Evolutionary conservation across 2,113 vertebrate species (phyloP), one percentile per base, ranked within the genome.

Genomic region (Labeo rohita): DNA sequence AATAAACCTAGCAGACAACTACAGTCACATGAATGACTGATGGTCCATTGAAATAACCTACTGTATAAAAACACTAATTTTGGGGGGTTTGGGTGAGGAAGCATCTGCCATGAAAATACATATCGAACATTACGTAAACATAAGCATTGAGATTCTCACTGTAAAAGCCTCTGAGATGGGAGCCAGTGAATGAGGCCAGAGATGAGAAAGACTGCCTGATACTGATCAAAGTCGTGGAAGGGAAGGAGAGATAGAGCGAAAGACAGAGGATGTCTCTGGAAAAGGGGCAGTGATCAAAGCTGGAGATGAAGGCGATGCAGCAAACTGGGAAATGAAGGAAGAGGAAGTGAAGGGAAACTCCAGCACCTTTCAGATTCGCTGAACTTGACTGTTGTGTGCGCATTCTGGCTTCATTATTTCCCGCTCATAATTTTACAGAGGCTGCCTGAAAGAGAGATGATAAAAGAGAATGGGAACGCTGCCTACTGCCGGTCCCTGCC

Each of bases 181-280:
- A 77, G 91, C 87, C 84, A 91, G 89, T 56, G 90, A 88, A 81
- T 21, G 68, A 82, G 86, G 56, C 76, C 79, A 89, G 83, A 89
- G 90, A 85, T 76, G 63, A 83, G 87, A 70, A 84, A 90, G 88
- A 83, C 80, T 82, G 84, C 91, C 88, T 90, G 88, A 91, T 91
- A 88, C 86, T 89, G 93, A 94, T 94, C 92, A 94, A 92, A 95
- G 93, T 85, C 66, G 83, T 43, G 88, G 88, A 76, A 90, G 88
- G 89, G 88, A 92, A 85, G 66, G 49, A 83, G 52, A 88, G 87
- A 84, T 88, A 86, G 85, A 89, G 75, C 43, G 28, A 87, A 49
- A 34, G 52, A n/a, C 54, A 83, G 85, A 76, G 81, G 70, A 85
- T 77, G 75, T 77, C 28, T 77, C 75, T 54, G 88, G 87, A 87